Evolutionary conservation across 2,797 vertebrate species (phyloP), one percentile per base, ranked within the genome.

Genomic region (Hoplostethus atlanticus): DNA sequence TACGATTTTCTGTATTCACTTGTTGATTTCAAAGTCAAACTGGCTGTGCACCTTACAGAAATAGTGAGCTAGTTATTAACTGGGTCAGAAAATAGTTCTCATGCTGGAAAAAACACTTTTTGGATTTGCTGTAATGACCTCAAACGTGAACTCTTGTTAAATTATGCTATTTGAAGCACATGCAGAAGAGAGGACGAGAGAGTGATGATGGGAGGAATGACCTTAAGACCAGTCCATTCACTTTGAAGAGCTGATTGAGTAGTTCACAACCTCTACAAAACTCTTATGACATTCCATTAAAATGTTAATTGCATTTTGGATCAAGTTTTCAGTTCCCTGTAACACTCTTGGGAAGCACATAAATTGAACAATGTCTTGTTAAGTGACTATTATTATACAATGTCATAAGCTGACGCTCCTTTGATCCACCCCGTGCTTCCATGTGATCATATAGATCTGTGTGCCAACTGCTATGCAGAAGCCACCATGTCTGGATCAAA

Each of bases 391-490:
- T 66, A 30, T 83, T 40, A 36, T 63, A 46, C 42, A 42, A 42
- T 64, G 71, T 71, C 68, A 69, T 13, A 13, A 65, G 21, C 6
- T 66, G 63, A 60, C 3, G 0, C 28, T 17, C n/a, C 80, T 86
- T 81, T 85, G 72, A 80, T 79, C 65, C 47, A 15, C 47, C 62
- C n/a, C 60, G 51, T 55, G 63, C 62, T 55, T 67, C 77, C 16
- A 28, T 72, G 61, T 64, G 74, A 77, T 89, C 62, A 53, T 66
- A 67, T 50, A 51, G 67, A 79, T 73, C 42, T 38, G n/a, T 9
- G 58, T 79, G 86, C 87, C 83, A 38, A 72, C 69, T 53, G 48
- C 59, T 83, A 81, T 91, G 76, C 83, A 69, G 65, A 63, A 53
- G 60, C 51, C 68, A 5, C 63, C 17, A 0, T 48, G 66, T 84